A percentile compares a stretch with the other conserved stretches of the same genome.
phyloP scores from a whole-genome alignment of 2,113 vertebrate genomes.

The Fregata magnificens region DNA sequence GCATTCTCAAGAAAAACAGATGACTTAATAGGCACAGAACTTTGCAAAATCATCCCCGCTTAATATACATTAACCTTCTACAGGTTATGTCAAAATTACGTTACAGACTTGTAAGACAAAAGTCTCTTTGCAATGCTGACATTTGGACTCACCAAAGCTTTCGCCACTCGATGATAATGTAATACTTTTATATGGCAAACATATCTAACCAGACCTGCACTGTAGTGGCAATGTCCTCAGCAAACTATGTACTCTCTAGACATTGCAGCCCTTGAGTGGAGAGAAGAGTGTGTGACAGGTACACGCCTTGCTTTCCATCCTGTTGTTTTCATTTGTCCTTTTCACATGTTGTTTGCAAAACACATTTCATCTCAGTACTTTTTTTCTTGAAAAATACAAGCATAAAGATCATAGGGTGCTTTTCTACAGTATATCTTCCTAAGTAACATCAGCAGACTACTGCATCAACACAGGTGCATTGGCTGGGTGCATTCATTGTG shows the following conservation, averaged over 20 bases:
- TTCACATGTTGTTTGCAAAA: not conserved
- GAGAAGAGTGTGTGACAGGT: not conserved
- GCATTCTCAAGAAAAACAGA: not conserved
- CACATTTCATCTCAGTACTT: not conserved
- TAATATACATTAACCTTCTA: constrained; percentile 16
- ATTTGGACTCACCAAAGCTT: not conserved
- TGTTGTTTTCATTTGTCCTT: not conserved
- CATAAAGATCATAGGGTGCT: not conserved
- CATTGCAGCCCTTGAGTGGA: not conserved
- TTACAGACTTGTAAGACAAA: not conserved
- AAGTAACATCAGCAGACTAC: not conserved
- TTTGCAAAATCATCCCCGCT: not conserved
- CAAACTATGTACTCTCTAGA: not conserved
- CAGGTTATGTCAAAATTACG: not conserved
- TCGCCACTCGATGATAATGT: not conserved
- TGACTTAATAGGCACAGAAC: not conserved
- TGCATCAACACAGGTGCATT: not conserved
- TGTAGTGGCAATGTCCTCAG: not conserved
- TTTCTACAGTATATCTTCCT: not conserved
- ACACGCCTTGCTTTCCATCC: not conserved
- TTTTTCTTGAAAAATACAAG: not conserved
- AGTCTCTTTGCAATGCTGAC: not conserved
- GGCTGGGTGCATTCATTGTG: not conserved
- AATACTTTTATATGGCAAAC: not conserved
- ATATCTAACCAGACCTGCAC: not conserved